Percentiles rank a stretch among this genome's conserved stretches.
phyloP scores from a whole-genome alignment of 53 echinoderm and acorn worm species.

The Paelopatides confundens region DNA sequence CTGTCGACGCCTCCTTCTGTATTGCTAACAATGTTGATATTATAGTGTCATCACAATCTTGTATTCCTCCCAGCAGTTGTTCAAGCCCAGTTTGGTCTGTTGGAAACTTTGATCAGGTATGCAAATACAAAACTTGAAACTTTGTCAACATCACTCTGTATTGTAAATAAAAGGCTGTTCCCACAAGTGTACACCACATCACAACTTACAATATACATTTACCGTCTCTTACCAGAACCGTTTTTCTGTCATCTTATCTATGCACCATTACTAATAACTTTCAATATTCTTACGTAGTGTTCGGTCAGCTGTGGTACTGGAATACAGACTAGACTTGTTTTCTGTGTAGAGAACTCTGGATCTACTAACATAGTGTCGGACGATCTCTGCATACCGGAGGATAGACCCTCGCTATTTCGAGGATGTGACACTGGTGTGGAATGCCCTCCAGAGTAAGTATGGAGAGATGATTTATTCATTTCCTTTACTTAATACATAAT shows the following conservation, averaged over 20 bases:
- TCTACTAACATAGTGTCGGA: conserved; percentile 50
- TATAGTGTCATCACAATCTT: conserved; percentile 4
- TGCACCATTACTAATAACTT: no score
- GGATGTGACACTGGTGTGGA: conserved; percentile 65
- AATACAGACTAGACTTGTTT: conserved; percentile 68
- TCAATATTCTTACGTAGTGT: no score
- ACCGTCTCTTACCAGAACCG: no score
- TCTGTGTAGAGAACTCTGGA: conserved; percentile 63
- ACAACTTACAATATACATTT: no score
- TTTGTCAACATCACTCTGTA: no score
- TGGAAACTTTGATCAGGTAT: conserved; percentile 60
- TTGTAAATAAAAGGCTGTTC: no score
- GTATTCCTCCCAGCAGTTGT: conserved; percentile 67
- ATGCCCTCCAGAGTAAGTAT: conserved; percentile 76
- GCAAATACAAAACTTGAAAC: no score
- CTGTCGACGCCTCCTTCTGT: conserved; percentile 49
- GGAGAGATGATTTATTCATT: no score
- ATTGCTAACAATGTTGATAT: conserved; percentile 5
- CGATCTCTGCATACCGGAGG: conserved; percentile 41
- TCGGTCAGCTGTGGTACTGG: conserved; percentile 82
- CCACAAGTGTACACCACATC: no score
- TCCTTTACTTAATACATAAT: no score
- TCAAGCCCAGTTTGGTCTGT: conserved; percentile 68
- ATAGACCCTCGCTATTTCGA: conserved; percentile 51
- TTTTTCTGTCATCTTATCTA: no score